Conservation (phyloP, 2,888 invertebrate genomes). For the Thera britannica region DNA sequence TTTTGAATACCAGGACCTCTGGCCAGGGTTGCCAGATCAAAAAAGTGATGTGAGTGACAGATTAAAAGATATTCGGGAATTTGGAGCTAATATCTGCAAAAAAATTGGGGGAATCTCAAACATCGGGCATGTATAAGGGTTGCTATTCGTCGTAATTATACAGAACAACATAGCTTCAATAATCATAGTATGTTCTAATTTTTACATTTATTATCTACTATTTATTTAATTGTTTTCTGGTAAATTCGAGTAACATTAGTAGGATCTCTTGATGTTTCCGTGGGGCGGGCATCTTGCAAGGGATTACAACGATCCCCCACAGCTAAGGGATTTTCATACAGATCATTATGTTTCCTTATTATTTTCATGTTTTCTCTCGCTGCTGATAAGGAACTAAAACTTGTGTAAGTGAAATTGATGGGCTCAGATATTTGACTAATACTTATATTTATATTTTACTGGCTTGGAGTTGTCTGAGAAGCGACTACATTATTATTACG, state of each 20-base stretch:
- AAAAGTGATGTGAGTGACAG: no score
- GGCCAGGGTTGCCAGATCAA: no score
- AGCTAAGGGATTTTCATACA: conserved; percentile 56
- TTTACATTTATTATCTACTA: no score
- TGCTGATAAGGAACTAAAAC: conserved; percentile 32
- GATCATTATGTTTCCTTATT: conserved; percentile 45
- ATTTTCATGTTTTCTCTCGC: conserved; percentile 27
- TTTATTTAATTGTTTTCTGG: no score
- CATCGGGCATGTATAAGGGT: no score
- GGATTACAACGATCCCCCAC: conserved; percentile 52
- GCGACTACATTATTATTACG: neutral
- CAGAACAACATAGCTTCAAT: no score
- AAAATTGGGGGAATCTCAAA: no score
- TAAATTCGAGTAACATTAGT: conserved; percentile 32
- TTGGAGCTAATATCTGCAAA: no score
- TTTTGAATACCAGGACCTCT: no score
- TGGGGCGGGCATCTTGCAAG: conserved; percentile 51
- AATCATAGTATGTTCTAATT: no score
- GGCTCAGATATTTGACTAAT: conserved; percentile 16
- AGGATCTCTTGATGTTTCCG: conserved; percentile 48
- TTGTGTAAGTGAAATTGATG: conserved; percentile 34
- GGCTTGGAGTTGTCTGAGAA: neutral
- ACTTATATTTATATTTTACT: neutral
- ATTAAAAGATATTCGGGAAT: no score
- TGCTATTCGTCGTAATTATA: no score